Base-by-base conservation (phyloP, 1,140 invertebrate genomes). In the Lysiphlebus fabarum region DNA sequence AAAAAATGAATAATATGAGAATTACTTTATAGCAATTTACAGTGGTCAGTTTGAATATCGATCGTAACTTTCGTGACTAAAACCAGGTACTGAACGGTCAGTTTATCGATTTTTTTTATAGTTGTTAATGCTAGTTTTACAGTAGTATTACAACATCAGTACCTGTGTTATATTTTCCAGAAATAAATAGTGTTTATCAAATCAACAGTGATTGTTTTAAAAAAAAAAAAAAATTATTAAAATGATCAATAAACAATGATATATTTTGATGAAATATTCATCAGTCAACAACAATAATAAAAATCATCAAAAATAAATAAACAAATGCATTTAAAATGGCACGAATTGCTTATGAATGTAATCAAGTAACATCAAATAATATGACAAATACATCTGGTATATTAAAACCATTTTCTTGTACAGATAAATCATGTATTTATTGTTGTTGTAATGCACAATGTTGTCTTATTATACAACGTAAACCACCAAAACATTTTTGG, bases 371-470 rank as follows among this genome's bases (percentile, higher is more conserved):
- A 5, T 65, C 53, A 56, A 62, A 59, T 17, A 38, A 53, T 8
- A 67, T 40, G 33, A 43, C 26, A 11, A 60, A 55, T 9, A 63
- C 60, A 1, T 56, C 56, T 11, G 53, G 41, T 37, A 53, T 50
- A n/a, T 44, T 56, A 34, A 68, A 67, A 50, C 60, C 64, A 2
- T 72, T 69, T 43, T 58, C 56, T 0, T 73, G 73, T 44, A 61
- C 63, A 0, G 50, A 58, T 4, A 68, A 70, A 36, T 73, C 69
- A 12, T 72, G 70, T 34, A 43, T 71, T 11, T 69, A 70, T 49
- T 73, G 72, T 49, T 73, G 68, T 43, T 73, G 70, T 54, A 71
- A 74, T 47, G 62, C 66, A 6, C 71, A 73, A 62, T 73, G 70
- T 55, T 75, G 71, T 36, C 58, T 69, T 11, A 33, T 73, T 17